A percentile compares a stretch with the other conserved stretches of the same genome.
phyloP scores from a whole-genome alignment of 2,888 invertebrate genomes.

The Cephus runcator region DNA sequence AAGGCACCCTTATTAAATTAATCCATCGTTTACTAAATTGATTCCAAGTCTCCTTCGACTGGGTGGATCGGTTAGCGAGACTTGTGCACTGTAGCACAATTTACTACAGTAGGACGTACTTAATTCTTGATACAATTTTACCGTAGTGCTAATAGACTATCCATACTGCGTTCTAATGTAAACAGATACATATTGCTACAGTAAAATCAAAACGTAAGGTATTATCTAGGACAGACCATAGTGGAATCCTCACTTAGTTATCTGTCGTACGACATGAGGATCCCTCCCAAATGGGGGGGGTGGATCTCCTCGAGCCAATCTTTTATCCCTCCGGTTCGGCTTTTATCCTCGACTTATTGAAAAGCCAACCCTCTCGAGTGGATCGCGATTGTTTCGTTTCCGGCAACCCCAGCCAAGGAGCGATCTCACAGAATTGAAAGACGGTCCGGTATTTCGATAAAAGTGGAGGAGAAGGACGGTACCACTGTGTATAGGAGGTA shows the following conservation, averaged over 20 bases:
- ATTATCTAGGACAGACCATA: neutral
- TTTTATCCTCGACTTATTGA: conserved; percentile 24
- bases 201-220: neutral
- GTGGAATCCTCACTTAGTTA: neutral
- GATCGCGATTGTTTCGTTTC: conserved; percentile 7
- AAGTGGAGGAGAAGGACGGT: neutral
- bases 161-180: too few species aligned
- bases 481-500: neutral
- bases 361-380: conserved; percentile 11
- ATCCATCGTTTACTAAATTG: conserved; percentile 55
- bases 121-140: neutral
- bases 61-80: neutral
- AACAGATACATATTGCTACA: too few species aligned
- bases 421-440: neutral
- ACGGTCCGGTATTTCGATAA: neutral
- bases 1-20: conserved; percentile 53
- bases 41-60: conserved; percentile 3
- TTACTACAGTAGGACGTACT: neutral
- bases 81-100: neutral
- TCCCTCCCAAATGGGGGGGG: neutral
- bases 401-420: neutral
- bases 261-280: neutral
- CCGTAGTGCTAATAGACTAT: neutral
- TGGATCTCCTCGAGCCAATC: conserved; percentile 16
- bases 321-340: conserved; percentile 13